Base-by-base conservation (phyloP, 2,113 vertebrate species). In the Malurus alboscapulatus region DNA sequence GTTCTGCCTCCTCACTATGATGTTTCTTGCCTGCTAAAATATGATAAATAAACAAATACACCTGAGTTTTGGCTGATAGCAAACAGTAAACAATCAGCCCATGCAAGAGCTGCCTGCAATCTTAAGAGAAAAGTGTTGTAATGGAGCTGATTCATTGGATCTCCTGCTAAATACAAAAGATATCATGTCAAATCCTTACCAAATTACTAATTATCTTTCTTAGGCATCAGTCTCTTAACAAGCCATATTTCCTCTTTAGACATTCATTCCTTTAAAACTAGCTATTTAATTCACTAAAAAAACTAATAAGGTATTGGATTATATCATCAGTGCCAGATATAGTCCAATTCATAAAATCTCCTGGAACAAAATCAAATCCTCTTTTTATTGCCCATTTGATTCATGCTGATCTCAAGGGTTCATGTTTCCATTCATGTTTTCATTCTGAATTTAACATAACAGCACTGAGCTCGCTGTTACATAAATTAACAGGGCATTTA, bases 351-450 rank as follows among this genome's bases (percentile, higher is more conserved):
- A 93, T 79, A 95, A 88, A 83, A 80, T 79, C 74, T 92, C 76
- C 79, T 57, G 30, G 67, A 96, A 92, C 68, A 93, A 93, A 95
- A 95, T 91, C 78, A 91, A 93, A 95, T 79, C 26, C 53, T 66
- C 72, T 83, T 87, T 88, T 84, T 87, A 72, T 75, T 87, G 77
- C 74, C 69, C 47, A 38, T 91, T 77, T 87, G 84, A 91, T 71
- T 79, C 53, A 27, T 36, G 38, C 32, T 92, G 48, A 51, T 86
- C 74, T 96, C 93, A 68, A 63, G 83, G 62, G 38, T 58, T 90
- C 73, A 50, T 26, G 72, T 57, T 94, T 97, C 88, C 65, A 83
- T 65, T 94, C 75, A 75, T 32, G n/a, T 50, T 94, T 97, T 85
- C 62, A 88, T 47, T 88, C 78, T 61, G 22, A 95, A 69, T 51